Evolutionary conservation across 2,797 vertebrate species (phyloP).

Genomic region (Phoebastria nigripes): DNA sequence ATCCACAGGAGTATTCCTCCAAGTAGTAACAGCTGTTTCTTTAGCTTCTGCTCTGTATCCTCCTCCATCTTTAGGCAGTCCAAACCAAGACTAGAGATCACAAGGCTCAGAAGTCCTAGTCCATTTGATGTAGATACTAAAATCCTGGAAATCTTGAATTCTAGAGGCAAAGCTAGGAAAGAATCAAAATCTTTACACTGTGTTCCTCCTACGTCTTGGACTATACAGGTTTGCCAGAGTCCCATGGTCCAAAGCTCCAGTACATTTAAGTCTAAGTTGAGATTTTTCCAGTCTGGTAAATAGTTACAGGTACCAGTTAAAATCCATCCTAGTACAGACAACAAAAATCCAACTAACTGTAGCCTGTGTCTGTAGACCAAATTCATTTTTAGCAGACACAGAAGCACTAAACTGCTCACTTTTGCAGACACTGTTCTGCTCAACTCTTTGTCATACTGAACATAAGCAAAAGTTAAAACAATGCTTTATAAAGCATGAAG

Average conservation of each 20-base stretch:
- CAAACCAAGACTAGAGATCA: slow-evolving; percentile 73
- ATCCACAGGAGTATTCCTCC: slow-evolving; percentile 75
- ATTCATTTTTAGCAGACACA: neutral
- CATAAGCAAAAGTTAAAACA: neutral
- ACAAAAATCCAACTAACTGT: slow-evolving; percentile 16
- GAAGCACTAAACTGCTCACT: neutral
- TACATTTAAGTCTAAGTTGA: slow-evolving; percentile 83
- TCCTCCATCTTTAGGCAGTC: slow-evolving; percentile 75
- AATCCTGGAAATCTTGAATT: slow-evolving; percentile 79
- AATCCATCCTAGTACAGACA: slow-evolving; percentile 42
- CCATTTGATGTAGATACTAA: slow-evolving; percentile 79
- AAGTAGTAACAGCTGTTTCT: slow-evolving; percentile 75
- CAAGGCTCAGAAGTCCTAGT: slow-evolving; percentile 73
- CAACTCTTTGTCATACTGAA: neutral
- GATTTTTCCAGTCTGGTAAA: slow-evolving; percentile 80
- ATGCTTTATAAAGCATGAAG: neutral
- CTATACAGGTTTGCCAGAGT: slow-evolving; percentile 82
- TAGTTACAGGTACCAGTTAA: slow-evolving; percentile 28
- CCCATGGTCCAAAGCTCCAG: slow-evolving; percentile 83
- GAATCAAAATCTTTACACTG: slow-evolving; percentile 83
- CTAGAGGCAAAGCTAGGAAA: slow-evolving; percentile 77
- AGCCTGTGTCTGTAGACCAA: neutral
- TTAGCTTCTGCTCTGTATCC: slow-evolving; percentile 52
- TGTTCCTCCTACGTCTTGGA: slow-evolving; percentile 77
- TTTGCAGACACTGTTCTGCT: neutral